phyloP scores from a whole-genome alignment of 2,113 vertebrate genomes.

The Myotis davidii region DNA sequence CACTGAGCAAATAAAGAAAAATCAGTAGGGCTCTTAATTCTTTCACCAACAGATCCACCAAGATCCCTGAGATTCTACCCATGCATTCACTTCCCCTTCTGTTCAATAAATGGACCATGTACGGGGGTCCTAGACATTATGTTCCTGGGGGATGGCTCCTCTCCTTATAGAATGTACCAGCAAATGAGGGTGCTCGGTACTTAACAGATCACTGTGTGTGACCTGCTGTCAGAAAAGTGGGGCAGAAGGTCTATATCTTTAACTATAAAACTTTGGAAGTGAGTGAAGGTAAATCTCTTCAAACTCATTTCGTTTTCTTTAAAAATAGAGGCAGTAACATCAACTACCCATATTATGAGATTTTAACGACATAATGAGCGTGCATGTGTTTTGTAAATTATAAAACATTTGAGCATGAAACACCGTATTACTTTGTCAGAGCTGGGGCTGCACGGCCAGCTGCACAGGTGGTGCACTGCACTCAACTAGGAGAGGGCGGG shows the following conservation, averaged over 20 bases:
- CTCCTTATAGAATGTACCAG: background rate
- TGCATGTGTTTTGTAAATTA: background rate
- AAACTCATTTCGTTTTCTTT: background rate
- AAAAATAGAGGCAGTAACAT: background rate
- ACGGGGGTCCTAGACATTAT: background rate
- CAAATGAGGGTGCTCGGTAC: background rate
- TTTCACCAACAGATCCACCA: background rate
- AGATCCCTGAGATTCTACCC: background rate
- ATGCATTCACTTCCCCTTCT: background rate
- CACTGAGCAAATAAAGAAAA: background rate
- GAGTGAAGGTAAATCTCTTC: background rate
- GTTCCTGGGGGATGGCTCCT: background rate
- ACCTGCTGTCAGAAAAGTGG: background rate
- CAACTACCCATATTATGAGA: background rate
- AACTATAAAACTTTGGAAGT: background rate
- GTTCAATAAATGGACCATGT: background rate
- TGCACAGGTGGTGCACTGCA: background rate
- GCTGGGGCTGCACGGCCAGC: background rate
- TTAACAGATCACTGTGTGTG: background rate
- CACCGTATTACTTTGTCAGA: background rate
- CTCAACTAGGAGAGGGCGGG: rapidly evolving
- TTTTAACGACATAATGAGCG: background rate
- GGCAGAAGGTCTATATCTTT: background rate
- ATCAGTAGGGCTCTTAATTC: background rate
- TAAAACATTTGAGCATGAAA: background rate